Percentiles rank a stretch among this genome's conserved stretches.
These are phyloP conservation scores for Bicyclus anynana DNA, from an alignment of 1,140 invertebrate genomes.

Conservation along the genomic window DNA sequence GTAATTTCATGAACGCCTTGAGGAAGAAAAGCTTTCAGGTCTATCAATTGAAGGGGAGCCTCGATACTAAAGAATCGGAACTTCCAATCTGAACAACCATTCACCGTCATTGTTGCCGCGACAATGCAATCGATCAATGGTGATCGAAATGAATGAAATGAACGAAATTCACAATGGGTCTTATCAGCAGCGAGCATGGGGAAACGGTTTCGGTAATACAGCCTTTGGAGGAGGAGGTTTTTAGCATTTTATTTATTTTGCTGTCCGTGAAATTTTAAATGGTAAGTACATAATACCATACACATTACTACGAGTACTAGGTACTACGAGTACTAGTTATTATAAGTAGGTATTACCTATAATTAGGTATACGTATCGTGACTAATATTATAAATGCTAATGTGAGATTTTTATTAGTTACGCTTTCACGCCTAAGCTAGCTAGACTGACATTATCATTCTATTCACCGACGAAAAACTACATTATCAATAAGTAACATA, in stretches of 20 bases:
- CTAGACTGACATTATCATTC: no score
- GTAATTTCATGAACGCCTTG: constrained; percentile 3
- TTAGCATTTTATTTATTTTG: neutral
- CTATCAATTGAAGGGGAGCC: constrained; percentile 10
- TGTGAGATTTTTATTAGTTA: no score
- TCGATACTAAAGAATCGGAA: constrained; percentile 39
- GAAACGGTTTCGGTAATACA: constrained; percentile 12
- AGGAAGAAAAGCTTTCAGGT: constrained; percentile 21
- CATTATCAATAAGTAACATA: no score
- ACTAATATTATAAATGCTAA: no score
- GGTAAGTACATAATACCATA: no score
- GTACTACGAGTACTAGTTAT: no score
- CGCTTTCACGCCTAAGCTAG: no score
- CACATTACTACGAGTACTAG: no score
- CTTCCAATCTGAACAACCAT: constrained; percentile 57
- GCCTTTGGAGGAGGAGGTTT: neutral
- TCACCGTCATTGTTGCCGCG: constrained; percentile 55
- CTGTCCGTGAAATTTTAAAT: no score
- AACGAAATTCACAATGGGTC: constrained; percentile 39
- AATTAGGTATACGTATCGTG: no score
- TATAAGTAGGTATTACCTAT: no score
- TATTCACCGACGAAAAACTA: no score
- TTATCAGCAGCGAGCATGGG: constrained; percentile 36
- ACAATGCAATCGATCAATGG: constrained; percentile 57
- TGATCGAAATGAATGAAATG: constrained; percentile 33